phyloP scores from a whole-genome alignment of 2,888 invertebrate species.

The Melieria omissa region DNA sequence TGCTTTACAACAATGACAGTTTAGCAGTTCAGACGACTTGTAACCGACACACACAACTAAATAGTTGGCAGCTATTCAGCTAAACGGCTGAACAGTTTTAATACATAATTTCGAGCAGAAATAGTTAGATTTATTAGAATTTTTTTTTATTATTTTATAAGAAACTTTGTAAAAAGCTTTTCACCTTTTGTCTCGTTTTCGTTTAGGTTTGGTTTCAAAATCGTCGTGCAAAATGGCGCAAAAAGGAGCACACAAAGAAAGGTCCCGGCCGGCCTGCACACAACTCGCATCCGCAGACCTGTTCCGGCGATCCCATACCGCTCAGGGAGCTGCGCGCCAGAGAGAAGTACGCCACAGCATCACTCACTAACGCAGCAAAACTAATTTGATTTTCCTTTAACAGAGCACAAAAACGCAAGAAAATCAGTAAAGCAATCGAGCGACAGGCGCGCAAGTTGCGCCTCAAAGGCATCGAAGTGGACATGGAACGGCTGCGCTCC shows the following conservation, averaged over 20 bases:
- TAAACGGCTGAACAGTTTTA: not conserved
- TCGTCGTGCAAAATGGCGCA: slow-evolving; percentile 96
- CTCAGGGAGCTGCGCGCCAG: slow-evolving; percentile 85
- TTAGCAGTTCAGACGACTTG: no score
- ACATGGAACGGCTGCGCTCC: slow-evolving; percentile 80
- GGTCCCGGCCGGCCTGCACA: slow-evolving; percentile 97
- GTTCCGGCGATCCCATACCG: slow-evolving; percentile 94
- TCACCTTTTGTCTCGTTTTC: not conserved
- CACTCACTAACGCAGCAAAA: not conserved
- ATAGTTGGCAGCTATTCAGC: not conserved
- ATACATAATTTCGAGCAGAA: not conserved
- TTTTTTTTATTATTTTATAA: no score
- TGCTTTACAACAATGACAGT: no score
- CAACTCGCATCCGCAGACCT: slow-evolving; percentile 96
- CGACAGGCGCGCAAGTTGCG: slow-evolving; percentile 89
- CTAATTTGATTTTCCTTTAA: slow-evolving; percentile 12
- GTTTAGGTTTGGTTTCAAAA: slow-evolving; percentile 98
- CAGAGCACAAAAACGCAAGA: slow-evolving; percentile 74
- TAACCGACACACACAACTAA: no score
- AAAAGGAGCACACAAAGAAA: slow-evolving; percentile 98
- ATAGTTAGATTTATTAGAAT: no score
- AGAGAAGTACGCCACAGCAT: slow-evolving; percentile 71
- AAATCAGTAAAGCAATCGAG: slow-evolving; percentile 88
- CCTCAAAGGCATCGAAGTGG: slow-evolving; percentile 86
- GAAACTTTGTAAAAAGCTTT: not conserved